Conservation (phyloP, 1,140 invertebrate species). For the Procambarus clarkii region DNA sequence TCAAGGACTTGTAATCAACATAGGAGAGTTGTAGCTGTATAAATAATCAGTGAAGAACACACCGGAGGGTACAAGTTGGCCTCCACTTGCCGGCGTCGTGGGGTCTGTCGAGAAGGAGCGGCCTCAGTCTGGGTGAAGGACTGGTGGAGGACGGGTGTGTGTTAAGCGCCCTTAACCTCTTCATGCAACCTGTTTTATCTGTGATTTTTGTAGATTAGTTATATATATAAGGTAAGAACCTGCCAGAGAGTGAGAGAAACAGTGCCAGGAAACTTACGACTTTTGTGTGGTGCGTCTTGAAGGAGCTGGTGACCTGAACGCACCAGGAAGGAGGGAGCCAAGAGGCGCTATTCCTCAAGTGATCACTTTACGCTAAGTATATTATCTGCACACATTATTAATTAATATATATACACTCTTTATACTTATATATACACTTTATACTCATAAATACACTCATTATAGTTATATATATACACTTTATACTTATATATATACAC, state of each 20-base stretch:
- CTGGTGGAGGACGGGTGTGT: slow-evolving; percentile 37
- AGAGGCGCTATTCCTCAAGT: not conserved
- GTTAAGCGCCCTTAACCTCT: slow-evolving; percentile 17
- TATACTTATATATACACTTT: no score
- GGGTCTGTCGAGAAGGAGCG: slow-evolving; percentile 24
- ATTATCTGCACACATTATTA: not conserved
- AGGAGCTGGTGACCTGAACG: not conserved
- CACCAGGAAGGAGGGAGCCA: slow-evolving; percentile 24
- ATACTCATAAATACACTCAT: no score
- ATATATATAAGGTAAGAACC: slow-evolving; percentile 38
- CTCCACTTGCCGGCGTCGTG: slow-evolving; percentile 5
- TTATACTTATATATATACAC: no score
- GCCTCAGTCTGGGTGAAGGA: slow-evolving; percentile 18
- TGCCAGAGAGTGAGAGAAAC: not conserved
- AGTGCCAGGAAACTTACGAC: not conserved
- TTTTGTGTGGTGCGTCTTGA: not conserved
- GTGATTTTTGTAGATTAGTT: slow-evolving; percentile 38
- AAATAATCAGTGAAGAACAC: no score
- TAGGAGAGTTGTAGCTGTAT: no score
- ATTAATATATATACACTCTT: no score
- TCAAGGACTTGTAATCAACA: no score
- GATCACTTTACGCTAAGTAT: not conserved
- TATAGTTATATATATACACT: no score
- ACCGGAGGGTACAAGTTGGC: not conserved
- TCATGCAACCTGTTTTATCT: slow-evolving; percentile 27